Base-by-base conservation (phyloP, 2,888 invertebrate genomes). In the Galeruca laticollis region DNA sequence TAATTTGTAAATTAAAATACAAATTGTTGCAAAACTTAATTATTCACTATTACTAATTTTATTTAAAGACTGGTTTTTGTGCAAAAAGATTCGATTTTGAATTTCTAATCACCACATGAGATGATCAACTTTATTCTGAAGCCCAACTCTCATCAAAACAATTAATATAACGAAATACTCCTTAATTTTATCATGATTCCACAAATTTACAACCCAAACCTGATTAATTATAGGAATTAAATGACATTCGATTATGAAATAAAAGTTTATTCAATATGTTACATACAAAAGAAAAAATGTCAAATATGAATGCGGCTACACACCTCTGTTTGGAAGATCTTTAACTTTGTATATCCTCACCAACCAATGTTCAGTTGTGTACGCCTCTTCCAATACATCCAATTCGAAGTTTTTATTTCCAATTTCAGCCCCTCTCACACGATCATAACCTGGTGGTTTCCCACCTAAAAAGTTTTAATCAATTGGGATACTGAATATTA, bases 331-430 rank as follows among this genome's bases (percentile, higher is more conserved):
- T 72, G 94, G 93, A 77, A 97, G 88, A 86, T 96, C 94, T 87
- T 98, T 98, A 40, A 99, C 98, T 89, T 97, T 97, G 87, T 98
- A 99, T 83, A 99, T 97, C 81, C 99, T 91, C 68, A 99, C 99
- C 59, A 99, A 90, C 99, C 99, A 99, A 87, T 99, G 98, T 85
- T 99, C 99, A 0, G 98, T 97, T 18, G 99, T 99, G 87, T 98
- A 99, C 0, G 99, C 99, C 87, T 99, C 99, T 86, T 99, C 99
- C n/a, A 99, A 87, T n/a, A 96, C 96, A 83, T 98, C 96, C 73
- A 99, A 87, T 85, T 97, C 96, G 87, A 99, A 98, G 86, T 99
- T 97, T 87, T 99, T 99, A 87, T 98, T 96, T 76, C 99, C 98
- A 80, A 99, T 99, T 87, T 99, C 99, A n/a, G 96, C 95, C 78